Conservation (phyloP, 2,888 invertebrate genomes). For the Pemphredon lugubris region DNA sequence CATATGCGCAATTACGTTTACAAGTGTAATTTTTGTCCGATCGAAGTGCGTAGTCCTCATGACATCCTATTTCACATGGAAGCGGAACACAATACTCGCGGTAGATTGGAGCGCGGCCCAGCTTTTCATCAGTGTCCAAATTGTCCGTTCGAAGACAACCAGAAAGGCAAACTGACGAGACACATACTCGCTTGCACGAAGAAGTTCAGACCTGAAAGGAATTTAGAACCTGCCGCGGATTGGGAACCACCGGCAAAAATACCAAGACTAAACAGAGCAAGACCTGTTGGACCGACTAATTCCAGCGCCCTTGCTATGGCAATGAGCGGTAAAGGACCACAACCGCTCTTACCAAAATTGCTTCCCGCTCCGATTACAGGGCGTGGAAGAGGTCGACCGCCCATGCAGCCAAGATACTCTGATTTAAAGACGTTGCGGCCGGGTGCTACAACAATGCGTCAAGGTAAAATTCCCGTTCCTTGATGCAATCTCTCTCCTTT, state of each 20-base stretch:
- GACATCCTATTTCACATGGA: slow-evolving; percentile 96
- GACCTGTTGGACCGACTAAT: slow-evolving; percentile 72
- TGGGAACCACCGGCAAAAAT: slow-evolving; percentile 98
- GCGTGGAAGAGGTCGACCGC: slow-evolving; percentile 80
- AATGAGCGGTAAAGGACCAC: slow-evolving; percentile 75
- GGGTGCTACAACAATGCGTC: slow-evolving; percentile 72
- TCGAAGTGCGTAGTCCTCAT: slow-evolving; percentile 91
- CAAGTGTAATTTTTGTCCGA: slow-evolving; percentile 92
- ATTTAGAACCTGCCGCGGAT: slow-evolving; percentile 92
- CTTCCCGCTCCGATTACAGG: slow-evolving; percentile 79
- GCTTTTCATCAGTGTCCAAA: slow-evolving; percentile 95
- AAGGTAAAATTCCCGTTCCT: slow-evolving; percentile 66
- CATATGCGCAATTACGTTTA: slow-evolving; percentile 94
- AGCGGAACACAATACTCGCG: slow-evolving; percentile 92
- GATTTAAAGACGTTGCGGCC: slow-evolving; percentile 77
- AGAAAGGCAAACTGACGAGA: slow-evolving; percentile 93
- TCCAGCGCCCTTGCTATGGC: slow-evolving; percentile 77
- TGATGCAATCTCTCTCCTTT: background rate
- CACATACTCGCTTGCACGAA: slow-evolving; percentile 94
- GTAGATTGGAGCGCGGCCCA: slow-evolving; percentile 91
- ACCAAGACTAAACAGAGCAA: slow-evolving; percentile 85
- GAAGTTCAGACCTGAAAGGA: slow-evolving; percentile 93
- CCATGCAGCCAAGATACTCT: slow-evolving; percentile 79
- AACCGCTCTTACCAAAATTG: slow-evolving; percentile 81
- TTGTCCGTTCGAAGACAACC: slow-evolving; percentile 96